Evolutionary conservation across 2,113 vertebrate genomes (phyloP).

Genomic region (Peromyscus californicus): DNA sequence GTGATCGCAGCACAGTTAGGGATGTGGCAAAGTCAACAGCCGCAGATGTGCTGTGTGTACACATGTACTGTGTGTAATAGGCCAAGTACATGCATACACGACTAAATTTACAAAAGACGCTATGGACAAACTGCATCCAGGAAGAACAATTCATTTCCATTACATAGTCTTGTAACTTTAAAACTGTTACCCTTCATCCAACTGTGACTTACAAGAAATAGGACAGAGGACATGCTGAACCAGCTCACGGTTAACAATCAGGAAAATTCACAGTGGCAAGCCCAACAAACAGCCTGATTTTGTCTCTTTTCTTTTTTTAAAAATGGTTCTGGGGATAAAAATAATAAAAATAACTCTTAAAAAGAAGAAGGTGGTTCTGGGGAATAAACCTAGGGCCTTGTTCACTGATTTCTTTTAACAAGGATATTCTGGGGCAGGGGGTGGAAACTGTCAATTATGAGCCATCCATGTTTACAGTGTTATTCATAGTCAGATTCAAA

Average conservation of each 20-base stretch:
- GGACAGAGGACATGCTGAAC: neutral
- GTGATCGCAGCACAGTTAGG: neutral
- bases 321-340: neutral
- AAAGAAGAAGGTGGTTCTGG: neutral
- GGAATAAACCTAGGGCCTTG: neutral
- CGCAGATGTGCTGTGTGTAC: neutral
- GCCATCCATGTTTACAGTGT: too few relatives aligned
- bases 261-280: neutral
- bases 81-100: neutral
- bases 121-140: neutral
- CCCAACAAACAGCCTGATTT: neutral
- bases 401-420: neutral
- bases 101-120: neutral
- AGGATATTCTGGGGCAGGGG: neutral
- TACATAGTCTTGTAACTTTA: neutral
- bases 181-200: neutral
- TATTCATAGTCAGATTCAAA: neutral
- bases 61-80: neutral
- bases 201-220: slow-evolving; percentile 1
- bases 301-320: neutral
- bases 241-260: neutral
- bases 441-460: neutral
- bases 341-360: neutral
- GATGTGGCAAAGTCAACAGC: neutral
- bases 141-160: neutral